Evolutionary conservation across 2,113 vertebrate species (phyloP).

Genomic region (Dolichotis patagonum): DNA sequence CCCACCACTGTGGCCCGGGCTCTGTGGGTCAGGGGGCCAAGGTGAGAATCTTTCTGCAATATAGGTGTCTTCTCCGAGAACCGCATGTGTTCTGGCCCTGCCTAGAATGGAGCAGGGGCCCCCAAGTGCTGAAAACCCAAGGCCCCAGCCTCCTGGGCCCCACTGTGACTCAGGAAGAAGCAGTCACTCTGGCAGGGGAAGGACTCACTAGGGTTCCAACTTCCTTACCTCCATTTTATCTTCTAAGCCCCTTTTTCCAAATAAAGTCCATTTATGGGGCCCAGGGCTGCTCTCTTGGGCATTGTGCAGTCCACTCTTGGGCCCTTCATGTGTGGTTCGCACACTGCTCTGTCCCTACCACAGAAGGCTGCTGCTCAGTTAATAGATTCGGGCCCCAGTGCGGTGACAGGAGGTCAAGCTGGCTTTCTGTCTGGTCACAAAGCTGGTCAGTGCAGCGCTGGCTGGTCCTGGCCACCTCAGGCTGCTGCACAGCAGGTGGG

Average conservation of each 20-base stretch:
- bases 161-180: neutral
- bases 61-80: neutral
- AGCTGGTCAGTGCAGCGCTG: neutral
- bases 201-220: too few relatives aligned
- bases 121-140: neutral
- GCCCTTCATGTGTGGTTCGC: neutral
- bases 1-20: neutral
- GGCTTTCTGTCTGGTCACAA: neutral
- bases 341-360: too few relatives aligned
- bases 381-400: neutral
- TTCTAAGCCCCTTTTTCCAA: neutral
- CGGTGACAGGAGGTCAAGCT: neutral
- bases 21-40: too few relatives aligned
- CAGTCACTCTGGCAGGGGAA: too few relatives aligned
- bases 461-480: neutral
- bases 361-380: neutral
- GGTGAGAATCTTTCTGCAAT: too few relatives aligned
- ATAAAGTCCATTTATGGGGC: neutral
- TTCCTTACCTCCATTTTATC: neutral
- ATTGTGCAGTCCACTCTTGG: accelerated
- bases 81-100: neutral
- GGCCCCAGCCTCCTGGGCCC: neutral
- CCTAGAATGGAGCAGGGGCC: neutral
- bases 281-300: neutral
- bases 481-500: neutral